Base-by-base conservation (phyloP, 2,113 vertebrate species). In the Nothocercus nigrocapillus region DNA sequence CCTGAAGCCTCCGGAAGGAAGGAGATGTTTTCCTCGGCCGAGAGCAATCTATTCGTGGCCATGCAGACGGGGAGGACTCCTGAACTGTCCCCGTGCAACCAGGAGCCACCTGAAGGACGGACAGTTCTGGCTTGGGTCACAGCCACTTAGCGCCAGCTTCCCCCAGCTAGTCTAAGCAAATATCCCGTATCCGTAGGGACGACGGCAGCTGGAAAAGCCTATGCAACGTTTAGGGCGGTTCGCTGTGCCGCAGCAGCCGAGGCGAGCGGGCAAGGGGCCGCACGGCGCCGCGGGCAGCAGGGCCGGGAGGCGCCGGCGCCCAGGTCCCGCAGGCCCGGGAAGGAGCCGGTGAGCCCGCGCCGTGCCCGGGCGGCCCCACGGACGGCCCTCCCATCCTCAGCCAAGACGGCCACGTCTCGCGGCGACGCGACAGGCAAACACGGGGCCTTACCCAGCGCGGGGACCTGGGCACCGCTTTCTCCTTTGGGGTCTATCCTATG, bases 1-100 rank as follows among this genome's bases (percentile, higher is more conserved):
- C 38, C 22, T 15, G 1, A 47, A 85, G 72, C 38, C 61, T 76
- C 53, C 34, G 32, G 25, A 58, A 80, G 74, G 45, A 11, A 66
- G n/a, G 38, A 17, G 30, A 19, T 2, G 5, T 70, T 36, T 40
- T 32, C 34, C 0, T 32, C 9, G 17, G 8, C 49, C 0, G 1
- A 51, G 12, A 47, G 27, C 30, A 73, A 17, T 7, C 51, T 22
- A 28, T 6, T 70, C 36, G n/a, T 73, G 47, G 11, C 24, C 19
- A 20, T 84, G 72, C 64, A 77, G 17, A 47, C 3, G 5, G 69
- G 40, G 28, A 58, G 27, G 70, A 32, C 30, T 73, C 38, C 59
- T 22, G 1, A 49, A 38, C 4, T 3, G 19, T 4, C 75, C 25
- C 11, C 6, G 12, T 38, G 27, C 72, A 79, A 64, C 0, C 0